phyloP scores from a whole-genome alignment of 23 tunicate genomes.

The Halocynthia roretzi region DNA sequence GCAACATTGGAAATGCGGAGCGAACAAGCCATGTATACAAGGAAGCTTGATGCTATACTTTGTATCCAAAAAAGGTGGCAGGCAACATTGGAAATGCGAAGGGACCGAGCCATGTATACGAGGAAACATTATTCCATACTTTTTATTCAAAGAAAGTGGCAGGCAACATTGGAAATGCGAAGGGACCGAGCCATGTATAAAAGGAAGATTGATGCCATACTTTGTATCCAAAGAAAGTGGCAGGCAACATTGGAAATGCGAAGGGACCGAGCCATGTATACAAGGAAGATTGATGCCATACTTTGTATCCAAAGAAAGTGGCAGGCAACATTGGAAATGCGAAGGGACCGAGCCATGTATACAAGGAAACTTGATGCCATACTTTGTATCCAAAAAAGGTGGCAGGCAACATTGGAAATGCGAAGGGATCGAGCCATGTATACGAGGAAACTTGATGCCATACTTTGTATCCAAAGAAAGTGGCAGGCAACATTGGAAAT shows the following conservation, averaged over 20 bases:
- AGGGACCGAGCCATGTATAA: too few species aligned
- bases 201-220: not conserved
- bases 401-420: slow-evolving; percentile 11
- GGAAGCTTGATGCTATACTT: not conserved
- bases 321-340: not conserved
- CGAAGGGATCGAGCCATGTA: not conserved
- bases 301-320: not conserved
- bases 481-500: not conserved
- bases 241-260: slow-evolving; percentile 9
- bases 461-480: not conserved
- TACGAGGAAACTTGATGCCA: not conserved
- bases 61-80: not conserved
- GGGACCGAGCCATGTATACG: not conserved
- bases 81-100: slow-evolving; percentile 10
- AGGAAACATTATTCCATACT: not conserved
- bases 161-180: not conserved
- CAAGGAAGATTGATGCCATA: not conserved
- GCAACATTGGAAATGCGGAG: not conserved
- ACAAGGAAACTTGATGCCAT: not conserved
- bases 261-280: not conserved
- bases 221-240: not conserved
- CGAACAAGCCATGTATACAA: not conserved
- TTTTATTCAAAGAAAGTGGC: slow-evolving; percentile 2
- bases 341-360: not conserved
- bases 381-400: not conserved